Base-by-base conservation (phyloP, 2,888 invertebrate species). In the Nemapogon koenigi region DNA sequence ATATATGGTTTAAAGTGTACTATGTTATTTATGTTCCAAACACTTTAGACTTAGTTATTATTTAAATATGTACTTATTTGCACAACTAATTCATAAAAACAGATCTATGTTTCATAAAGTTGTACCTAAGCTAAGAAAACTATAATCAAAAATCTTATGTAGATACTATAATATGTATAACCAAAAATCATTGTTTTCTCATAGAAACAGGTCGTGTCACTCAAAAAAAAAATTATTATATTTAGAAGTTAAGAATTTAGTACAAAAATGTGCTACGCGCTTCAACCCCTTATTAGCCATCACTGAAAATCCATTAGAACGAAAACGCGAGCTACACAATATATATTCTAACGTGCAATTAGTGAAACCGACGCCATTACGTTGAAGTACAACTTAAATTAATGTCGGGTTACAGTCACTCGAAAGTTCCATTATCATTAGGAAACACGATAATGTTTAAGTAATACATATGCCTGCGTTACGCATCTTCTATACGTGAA, bases 351-450 rank as follows among this genome's bases (percentile, higher is more conserved):
- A 66, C 66, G 61, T 56, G 67, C 73, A 76, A 78, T 78, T 76
- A 75, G 73, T 56, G 64, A 70, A 76, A 78, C 76, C 76, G 61
- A 65, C 65, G 62, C 75, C 70, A 76, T 76, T 75, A 76, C 52
- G 55, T 53, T 59, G 57, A 67, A 67, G 72, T 71, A 68, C 69
- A 63, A 67, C 69, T 72, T 62, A 59, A 72, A 76, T 76, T 78
- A 75, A 75, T 73, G 73, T 62, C 46, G 61, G 75, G 69, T 71
- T 70, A 67, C 59, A 71, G 68, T 72, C 71, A 71, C 69, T 75
- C 61, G 68, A 68, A 73, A 69, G 65, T 72, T 73, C 75, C 75
- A 76, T 78, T 78, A 73, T 73, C 73, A 64, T 76, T 72, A 73
- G 62, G n/a, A 63, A 59, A 63, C 59, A 56, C 55, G 61, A 59